Evolutionary conservation across 2,888 invertebrate genomes (phyloP).

Genomic region (Linnaemya vulpina): DNA sequence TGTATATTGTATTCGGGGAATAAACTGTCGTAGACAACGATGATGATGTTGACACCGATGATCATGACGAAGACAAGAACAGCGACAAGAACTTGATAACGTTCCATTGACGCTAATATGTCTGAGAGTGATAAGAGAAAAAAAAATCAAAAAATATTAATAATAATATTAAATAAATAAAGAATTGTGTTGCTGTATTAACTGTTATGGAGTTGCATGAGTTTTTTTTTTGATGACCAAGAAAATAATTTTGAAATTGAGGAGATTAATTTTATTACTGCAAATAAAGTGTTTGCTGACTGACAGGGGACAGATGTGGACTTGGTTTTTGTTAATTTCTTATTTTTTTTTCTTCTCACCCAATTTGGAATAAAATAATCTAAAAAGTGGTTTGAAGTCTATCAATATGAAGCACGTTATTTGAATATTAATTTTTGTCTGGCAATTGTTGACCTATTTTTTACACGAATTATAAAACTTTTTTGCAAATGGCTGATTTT

Average conservation of each 20-base stretch:
- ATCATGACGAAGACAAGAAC: conserved; percentile 5
- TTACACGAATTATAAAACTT: too few relatives aligned
- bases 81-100: conserved; percentile 5
- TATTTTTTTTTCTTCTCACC: too few relatives aligned
- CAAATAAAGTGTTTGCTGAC: conserved; percentile 54
- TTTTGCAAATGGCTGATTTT: too few relatives aligned
- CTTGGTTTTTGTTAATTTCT: not conserved
- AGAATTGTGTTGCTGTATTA: not conserved
- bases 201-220: not conserved
- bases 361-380: too few relatives aligned
- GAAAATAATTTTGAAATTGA: conserved; percentile 54
- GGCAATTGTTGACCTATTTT: too few relatives aligned
- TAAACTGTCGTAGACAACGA: not conserved
- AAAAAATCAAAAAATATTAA: not conserved
- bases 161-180: too few relatives aligned
- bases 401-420: too few relatives aligned
- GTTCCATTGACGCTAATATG: conserved; percentile 63
- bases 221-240: not conserved
- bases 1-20: conserved; percentile 4
- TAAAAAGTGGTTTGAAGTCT: too few relatives aligned
- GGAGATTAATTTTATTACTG: conserved; percentile 54
- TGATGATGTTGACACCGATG: not conserved
- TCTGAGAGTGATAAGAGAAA: conserved; percentile 49
- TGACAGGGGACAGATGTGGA: not conserved
- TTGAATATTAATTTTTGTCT: too few relatives aligned